A percentile compares a stretch with the other conserved stretches of the same genome.
phyloP scores from a whole-genome alignment of 2,797 vertebrate species.

The Xenentodon cancila region DNA sequence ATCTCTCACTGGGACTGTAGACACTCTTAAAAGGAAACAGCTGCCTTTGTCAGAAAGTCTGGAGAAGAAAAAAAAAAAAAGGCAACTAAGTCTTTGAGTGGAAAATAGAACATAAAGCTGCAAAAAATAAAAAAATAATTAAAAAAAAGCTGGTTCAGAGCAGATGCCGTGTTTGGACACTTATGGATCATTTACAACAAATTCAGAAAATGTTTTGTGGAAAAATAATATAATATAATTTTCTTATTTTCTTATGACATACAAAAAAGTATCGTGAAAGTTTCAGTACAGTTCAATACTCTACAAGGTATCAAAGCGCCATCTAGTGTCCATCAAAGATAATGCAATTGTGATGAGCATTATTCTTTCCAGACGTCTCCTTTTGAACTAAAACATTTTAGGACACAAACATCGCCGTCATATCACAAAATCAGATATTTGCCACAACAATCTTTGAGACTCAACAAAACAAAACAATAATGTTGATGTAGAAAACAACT shows the following conservation, averaged over 20 bases:
- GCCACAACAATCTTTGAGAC: neutral
- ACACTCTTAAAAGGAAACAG: neutral
- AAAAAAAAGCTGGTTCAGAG: too few species aligned
- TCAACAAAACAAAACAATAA: neutral
- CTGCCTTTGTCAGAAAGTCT: neutral
- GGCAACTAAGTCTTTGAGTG: neutral
- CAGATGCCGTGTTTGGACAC: too few species aligned
- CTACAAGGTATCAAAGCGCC: constrained; percentile 49
- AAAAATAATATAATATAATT: too few species aligned
- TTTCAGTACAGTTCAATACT: neutral
- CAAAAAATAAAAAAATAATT: neutral
- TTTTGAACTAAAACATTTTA: neutral
- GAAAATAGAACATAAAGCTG: neutral
- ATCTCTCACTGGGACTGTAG: constrained; percentile 1
- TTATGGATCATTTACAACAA: too few species aligned
- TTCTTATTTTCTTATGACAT: too few species aligned
- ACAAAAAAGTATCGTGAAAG: neutral
- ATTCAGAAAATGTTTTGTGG: too few species aligned
- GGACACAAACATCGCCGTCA: neutral
- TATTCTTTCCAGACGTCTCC: neutral
- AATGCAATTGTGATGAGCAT: neutral
- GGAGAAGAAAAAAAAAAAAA: too few species aligned
- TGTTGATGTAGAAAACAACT: neutral
- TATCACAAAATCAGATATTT: neutral
- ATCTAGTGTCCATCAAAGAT: constrained; percentile 56